phyloP scores from a whole-genome alignment of 1,140 invertebrate genomes.

The Hylyphantes graminicola region DNA sequence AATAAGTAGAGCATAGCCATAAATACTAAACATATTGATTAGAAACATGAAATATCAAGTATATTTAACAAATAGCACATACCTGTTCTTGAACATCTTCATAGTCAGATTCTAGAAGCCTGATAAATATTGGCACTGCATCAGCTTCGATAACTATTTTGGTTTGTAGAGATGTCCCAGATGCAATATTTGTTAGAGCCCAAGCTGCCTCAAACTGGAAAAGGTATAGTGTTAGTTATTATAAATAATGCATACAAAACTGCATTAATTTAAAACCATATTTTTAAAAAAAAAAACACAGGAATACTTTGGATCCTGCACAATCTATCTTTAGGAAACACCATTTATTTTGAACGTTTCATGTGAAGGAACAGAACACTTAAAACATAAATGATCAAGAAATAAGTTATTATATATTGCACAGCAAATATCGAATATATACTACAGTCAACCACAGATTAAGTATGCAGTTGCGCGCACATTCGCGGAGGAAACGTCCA shows the following conservation, averaged over 20 bases:
- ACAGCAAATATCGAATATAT: too few relatives aligned
- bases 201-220: slow-evolving; percentile 96
- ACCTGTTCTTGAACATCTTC: slow-evolving; percentile 91
- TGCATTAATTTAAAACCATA: background rate
- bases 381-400: too few relatives aligned
- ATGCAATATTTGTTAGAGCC: slow-evolving; percentile 97
- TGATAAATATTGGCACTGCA: slow-evolving; percentile 92
- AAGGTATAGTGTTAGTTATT: slow-evolving; percentile 3
- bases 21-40: too few relatives aligned
- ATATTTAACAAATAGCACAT: background rate
- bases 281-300: background rate
- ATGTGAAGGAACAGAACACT: background rate
- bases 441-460: too few relatives aligned
- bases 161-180: slow-evolving; percentile 94
- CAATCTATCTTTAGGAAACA: background rate
- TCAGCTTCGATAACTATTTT: slow-evolving; percentile 92
- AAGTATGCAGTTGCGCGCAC: too few relatives aligned
- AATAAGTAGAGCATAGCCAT: background rate
- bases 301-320: background rate
- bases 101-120: slow-evolving; percentile 80
- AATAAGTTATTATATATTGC: too few relatives aligned
- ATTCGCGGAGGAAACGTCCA: too few relatives aligned
- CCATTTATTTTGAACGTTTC: background rate
- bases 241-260: background rate
- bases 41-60: too few relatives aligned